Evolutionary conservation across 2,113 vertebrate species (phyloP).

Genomic region (Eudyptes chrysolophus): DNA sequence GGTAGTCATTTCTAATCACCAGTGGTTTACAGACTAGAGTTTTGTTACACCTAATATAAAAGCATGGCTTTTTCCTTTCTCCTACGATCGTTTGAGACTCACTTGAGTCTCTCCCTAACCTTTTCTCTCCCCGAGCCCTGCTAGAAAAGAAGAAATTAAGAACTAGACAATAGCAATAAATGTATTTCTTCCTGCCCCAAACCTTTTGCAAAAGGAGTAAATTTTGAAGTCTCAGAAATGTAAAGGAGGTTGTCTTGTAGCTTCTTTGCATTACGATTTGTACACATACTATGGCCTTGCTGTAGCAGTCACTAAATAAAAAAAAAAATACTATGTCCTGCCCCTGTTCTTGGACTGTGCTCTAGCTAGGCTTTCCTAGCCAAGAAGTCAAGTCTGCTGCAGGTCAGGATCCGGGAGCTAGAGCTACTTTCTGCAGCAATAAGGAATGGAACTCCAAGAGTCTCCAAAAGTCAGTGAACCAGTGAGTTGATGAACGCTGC

Average conservation of each 20-base stretch:
- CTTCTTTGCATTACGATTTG: background rate
- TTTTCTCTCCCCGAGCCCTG: background rate
- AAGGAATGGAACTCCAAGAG: background rate
- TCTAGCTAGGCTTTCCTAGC: background rate
- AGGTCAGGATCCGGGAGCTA: background rate
- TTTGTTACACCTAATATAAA: background rate
- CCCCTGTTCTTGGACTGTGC: background rate
- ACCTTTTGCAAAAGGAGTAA: background rate
- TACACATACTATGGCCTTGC: background rate
- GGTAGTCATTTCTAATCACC: background rate
- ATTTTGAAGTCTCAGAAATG: background rate
- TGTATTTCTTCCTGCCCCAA: background rate
- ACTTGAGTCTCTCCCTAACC: background rate
- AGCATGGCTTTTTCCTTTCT: background rate
- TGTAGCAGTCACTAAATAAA: background rate
- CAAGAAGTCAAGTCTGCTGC: background rate
- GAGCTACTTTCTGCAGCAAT: background rate
- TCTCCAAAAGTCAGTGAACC: background rate
- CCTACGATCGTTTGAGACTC: background rate
- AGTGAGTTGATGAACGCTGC: background rate
- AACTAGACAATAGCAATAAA: background rate
- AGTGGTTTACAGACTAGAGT: background rate
- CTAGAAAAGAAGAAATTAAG: background rate
- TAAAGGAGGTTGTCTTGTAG: background rate
- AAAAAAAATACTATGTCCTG: background rate